Evolutionary conservation across 2,113 vertebrate species (phyloP).

Genomic region (Shinisaurus crocodilurus): DNA sequence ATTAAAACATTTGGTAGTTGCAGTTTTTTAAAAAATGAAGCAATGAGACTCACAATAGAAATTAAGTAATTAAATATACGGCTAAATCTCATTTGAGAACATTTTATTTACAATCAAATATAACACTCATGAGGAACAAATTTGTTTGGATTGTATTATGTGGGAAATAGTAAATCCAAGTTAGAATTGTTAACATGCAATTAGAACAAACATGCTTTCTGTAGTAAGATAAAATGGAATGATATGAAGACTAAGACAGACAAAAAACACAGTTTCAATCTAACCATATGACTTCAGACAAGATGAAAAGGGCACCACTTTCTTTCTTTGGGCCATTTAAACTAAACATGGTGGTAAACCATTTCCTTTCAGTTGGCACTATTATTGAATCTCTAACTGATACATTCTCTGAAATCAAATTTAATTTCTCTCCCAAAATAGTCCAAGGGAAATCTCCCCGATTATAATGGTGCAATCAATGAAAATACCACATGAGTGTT

Average conservation of each 20-base stretch:
- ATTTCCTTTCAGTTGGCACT: neutral
- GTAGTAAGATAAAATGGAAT: conserved; percentile 48
- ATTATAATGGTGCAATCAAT: neutral
- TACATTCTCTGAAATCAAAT: neutral
- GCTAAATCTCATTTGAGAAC: conserved; percentile 1
- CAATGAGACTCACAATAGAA: neutral
- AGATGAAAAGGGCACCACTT: neutral
- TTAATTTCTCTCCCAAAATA: neutral
- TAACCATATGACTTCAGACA: neutral
- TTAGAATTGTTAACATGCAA: conserved; percentile 54
- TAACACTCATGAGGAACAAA: neutral
- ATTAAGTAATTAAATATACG: conserved; percentile 24
- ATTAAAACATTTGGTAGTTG: neutral
- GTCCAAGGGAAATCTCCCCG: neutral
- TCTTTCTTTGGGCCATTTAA: conserved; percentile 45
- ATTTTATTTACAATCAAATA: neutral
- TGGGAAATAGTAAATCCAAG: neutral
- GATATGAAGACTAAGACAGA: neutral
- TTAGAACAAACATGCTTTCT: conserved; percentile 45
- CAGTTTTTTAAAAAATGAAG: neutral
- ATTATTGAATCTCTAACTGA: conserved; percentile 17
- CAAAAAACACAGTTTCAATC: neutral
- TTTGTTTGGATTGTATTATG: neutral
- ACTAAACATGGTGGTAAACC: conserved; percentile 13
- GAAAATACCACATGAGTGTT: neutral